Base-by-base conservation (phyloP, 2,113 vertebrate genomes). In the Corythaixoides concolor region DNA sequence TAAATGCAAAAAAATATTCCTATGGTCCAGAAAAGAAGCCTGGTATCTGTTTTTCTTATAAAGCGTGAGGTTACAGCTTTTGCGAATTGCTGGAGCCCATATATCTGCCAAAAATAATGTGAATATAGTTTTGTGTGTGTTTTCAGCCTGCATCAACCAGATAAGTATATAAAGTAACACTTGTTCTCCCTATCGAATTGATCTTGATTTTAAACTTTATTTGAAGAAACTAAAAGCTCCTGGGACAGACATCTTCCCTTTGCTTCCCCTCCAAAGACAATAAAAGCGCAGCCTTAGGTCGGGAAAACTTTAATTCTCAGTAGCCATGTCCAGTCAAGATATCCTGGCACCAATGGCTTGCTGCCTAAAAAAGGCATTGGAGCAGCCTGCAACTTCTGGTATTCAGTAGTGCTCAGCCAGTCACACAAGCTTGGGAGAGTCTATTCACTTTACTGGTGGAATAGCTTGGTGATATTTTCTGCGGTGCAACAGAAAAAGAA, bases 1-100 rank as follows among this genome's bases (percentile, higher is more conserved):
- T 95, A 87, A 77, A 77, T 92, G 47, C 4, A 91, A 93, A 91
- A 53, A 43, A 76, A 53, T 30, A 85, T 35, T 89, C 72, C 11
- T 80, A 8, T 91, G 43, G 28, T 75, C 21, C 33, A 62, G 60
- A 92, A 95, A 84, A 87, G 33, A 93, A 77, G 45, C 30, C n/a
- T 78, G 50, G 8, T 87, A 80, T 80, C 58, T 93, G 7, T 89
- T 97, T 93, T 97, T 59, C 35, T 89, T 63, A n/a, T 33, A 20
- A 63, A 67, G 20, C 21, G 41, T n/a, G 21, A 24, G 14, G 8
- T 79, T 20, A 37, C 22, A 60, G 11, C 12, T 92, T 89, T 91
- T 64, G 26, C 11, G 74, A 90, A 18, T 68, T 78, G 3, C 28
- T 81, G 33, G 26, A 93, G 27, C 24, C 66, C 26, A 20, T 64